Evolutionary conservation across 2,797 vertebrate genomes (phyloP), one percentile per base, ranked within the genome.

Genomic region (Rachycentron canadum): DNA sequence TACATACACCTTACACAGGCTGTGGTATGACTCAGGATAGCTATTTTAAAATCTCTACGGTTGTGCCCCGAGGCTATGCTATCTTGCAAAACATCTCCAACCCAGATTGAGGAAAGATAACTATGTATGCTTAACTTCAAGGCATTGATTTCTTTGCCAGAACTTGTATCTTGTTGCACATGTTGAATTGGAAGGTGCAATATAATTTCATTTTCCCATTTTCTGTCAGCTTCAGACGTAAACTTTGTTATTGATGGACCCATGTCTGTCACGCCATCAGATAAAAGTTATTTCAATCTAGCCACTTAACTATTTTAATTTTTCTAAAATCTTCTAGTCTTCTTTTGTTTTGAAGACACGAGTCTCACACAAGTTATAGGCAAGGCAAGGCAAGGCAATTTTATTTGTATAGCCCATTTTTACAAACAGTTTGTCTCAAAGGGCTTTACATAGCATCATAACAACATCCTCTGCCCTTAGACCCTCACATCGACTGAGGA

Each of bases 61-160:
- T 26, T 61, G 43, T 61, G 49, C 40, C 92, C 86, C 3, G 40
- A 71, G 83, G 94, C 78, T 26, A 30, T 2, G 23, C 2, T 69
- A 55, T 77, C 78, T 83, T 79, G 56, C 84, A 62, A 74, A 90
- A 91, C 79, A 68, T 49, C 57, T 61, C 30, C 60, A 58, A 28
- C 77, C 21, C 17, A 50, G 72, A 73, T 25, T 61, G 76, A 52
- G 58, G 41, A 49, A 70, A 45, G 58, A 57, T 28, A 69, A 71
- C 49, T 63, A 66, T 66, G 82, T 50, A 73, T 80, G 72, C 83
- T 76, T 81, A 86, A 85, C 91, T 88, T 23, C 34, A 64, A 87
- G 77, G 82, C 69, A 52, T 70, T 81, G 21, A 2, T 23, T 45
- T 38, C 17, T 56, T 73, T 40, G 69, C 74, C 30, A 49, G 14